phyloP scores from a whole-genome alignment of 2,888 invertebrate genomes.

The Tiphia femorata region DNA sequence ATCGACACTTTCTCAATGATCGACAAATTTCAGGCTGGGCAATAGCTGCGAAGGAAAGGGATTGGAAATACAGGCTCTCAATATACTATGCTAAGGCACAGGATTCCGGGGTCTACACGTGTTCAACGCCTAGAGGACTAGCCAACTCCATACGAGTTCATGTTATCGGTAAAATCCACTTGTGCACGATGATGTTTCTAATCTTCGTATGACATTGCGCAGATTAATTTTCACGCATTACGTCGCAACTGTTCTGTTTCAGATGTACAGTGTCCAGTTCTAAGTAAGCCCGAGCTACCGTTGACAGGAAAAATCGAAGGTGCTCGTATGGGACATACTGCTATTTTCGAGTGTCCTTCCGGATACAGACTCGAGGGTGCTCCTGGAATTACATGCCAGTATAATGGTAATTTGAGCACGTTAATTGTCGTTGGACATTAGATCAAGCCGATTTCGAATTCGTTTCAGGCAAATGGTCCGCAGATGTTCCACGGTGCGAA shows the following conservation, averaged over 20 bases:
- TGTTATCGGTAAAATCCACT: conserved; percentile 80
- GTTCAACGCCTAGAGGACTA: conserved; percentile 84
- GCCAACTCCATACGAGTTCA: conserved; percentile 81
- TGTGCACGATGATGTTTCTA: too few species aligned
- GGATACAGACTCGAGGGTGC: conserved; percentile 86
- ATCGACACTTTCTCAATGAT: conserved; percentile 84
- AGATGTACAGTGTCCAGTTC: conserved; percentile 68
- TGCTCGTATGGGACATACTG: conserved; percentile 81
- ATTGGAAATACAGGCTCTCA: conserved; percentile 85
- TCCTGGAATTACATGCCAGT: conserved; percentile 83
- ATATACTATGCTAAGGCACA: conserved; percentile 86
- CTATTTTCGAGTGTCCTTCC: conserved; percentile 83
- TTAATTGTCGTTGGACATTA: not conserved
- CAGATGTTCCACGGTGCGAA: conserved; percentile 79
- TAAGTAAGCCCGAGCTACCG: conserved; percentile 72
- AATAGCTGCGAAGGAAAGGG: conserved; percentile 79
- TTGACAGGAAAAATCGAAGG: conserved; percentile 83
- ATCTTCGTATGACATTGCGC: too few species aligned
- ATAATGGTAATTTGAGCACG: conserved; percentile 55
- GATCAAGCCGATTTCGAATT: not conserved
- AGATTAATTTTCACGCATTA: too few species aligned
- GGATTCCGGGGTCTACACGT: conserved; percentile 87
- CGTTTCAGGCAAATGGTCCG: conserved; percentile 81
- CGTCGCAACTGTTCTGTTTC: too few species aligned
- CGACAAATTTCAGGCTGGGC: conserved; percentile 77